Evolutionary conservation across 1,140 invertebrate species (phyloP), one percentile per base, ranked within the genome.

Genomic region (Grapholita molesta): DNA sequence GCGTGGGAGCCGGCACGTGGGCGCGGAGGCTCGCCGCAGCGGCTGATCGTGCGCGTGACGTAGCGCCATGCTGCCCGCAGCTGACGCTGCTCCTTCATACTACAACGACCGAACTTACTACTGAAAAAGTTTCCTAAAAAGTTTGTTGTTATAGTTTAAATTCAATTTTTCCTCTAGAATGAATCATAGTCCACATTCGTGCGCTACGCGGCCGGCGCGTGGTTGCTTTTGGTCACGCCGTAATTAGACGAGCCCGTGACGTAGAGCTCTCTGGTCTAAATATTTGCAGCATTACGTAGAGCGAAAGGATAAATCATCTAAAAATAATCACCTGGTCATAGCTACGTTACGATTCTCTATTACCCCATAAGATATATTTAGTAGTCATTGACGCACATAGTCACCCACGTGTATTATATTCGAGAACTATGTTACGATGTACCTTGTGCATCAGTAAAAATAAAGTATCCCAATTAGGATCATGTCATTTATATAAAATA

Each of bases 231-330:
- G 87, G 88, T 76, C 70, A 80, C 87, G 84, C 89, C 74, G 84
- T 84, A 90, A 89, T 91, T 90, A 89, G 85, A 81, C 69, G 75
- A 78, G 72, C 85, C 86, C 78, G 80, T 90, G 88, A 91, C 89
- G 89, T 88, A 71, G 78, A 53, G 75, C 68, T 11, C 69, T 28
- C 80, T 79, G 83, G 75, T 77, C 79, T 75, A 78, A 78, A 85
- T 89, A 85, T 74, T 84, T 82, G 68, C 67, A 42, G 67, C 79
- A 77, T 86, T 86, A 89, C 88, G 87, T 89, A 78, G 70, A 65
- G 74, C 42, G 21, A 35, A 38, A 69, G 72, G 73, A 84, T 84
- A 86, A 87, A 87, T 86, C 81, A 87, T 82, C 81, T 90, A 89
- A 87, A 88, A 85, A 88, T 88, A 90, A 68, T 53, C 68, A 73